Evolutionary conservation across 30 jellyfish, hydroid and myxozoan species (phyloP), one percentile per base, ranked within the genome.

Genomic region (Calvadosia cruxmelitensis): DNA sequence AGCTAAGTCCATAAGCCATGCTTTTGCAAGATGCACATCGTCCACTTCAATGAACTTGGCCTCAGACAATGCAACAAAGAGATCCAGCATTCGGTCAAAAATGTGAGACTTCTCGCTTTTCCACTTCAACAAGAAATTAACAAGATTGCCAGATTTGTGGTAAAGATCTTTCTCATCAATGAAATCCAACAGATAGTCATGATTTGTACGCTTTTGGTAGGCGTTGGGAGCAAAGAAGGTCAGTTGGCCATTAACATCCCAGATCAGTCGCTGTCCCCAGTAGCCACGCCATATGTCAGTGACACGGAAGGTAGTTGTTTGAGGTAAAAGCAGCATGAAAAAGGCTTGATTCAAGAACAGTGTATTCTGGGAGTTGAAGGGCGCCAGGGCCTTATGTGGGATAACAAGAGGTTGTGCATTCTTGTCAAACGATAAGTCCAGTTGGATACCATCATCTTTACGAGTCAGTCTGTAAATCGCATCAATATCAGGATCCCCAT

Each of bases 221-320:
- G 97, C 97, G 50, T 89, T 87, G 15, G 97, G 97, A 52, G 94
- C 90, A 78, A 73, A 87, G 74, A 80, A 87, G 27, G 95, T 80
- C 52, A 87, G 78, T 52, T 87, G 97, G 62, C 97, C 97, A 49
- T 93, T 93, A 49, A 87, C 74, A 61, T 87, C 93, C 97, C 97
- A 87, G 25, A 87, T 34, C 84, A 87, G 61, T 51, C 97, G 76
- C 62, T 87, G 97, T 79, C 81, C 75, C 75, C 79, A 61, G 53
- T 76, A 87, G 63, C 94, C 71, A 23, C 97, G 86, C 97, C 97
- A 87, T 27, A 87, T 87, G 48, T 87, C 97, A 3, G 88, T 87
- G 36, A 87, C 86, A 1, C 97, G 91, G 84, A 80, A 80, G 53
- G 93, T 81, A 25, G 78, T 93, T 2, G 97, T 78, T 1, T 79